Evolutionary conservation across 2,888 invertebrate species (phyloP).

Genomic region (Nebria salina): DNA sequence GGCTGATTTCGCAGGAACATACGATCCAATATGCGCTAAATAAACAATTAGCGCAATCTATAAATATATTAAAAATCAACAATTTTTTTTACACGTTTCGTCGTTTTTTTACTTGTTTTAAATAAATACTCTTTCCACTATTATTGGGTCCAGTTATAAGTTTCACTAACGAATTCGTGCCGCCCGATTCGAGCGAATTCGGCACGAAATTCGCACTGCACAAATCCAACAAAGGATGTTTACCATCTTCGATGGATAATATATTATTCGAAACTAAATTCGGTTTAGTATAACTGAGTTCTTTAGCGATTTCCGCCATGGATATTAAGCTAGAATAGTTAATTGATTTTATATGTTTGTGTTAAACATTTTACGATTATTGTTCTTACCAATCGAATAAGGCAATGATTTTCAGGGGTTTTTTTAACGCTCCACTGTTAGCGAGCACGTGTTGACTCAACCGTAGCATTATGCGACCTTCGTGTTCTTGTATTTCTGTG

Average conservation of each 20-base stretch:
- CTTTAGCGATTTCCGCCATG: slow-evolving; percentile 59
- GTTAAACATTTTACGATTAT: not conserved
- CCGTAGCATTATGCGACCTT: slow-evolving; percentile 79
- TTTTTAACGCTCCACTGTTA: slow-evolving; percentile 67
- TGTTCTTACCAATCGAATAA: slow-evolving; percentile 73
- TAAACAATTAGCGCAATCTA: slow-evolving; percentile 78
- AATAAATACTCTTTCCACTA: slow-evolving; percentile 91
- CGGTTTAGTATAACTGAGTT: slow-evolving; percentile 59
- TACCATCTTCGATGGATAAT: slow-evolving; percentile 62
- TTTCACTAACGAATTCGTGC: slow-evolving; percentile 68
- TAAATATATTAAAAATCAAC: not conserved
- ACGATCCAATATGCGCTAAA: slow-evolving; percentile 89
- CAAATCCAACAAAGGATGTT: slow-evolving; percentile 80
- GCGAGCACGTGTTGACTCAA: slow-evolving; percentile 72
- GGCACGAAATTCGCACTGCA: slow-evolving; percentile 74
- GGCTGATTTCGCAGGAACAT: slow-evolving; percentile 83
- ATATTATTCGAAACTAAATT: slow-evolving; percentile 56
- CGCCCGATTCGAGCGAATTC: slow-evolving; percentile 74
- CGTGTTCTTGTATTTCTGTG: slow-evolving; percentile 81
- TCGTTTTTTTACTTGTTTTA: slow-evolving; percentile 73
- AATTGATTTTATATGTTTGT: not conserved
- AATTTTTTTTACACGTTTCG: slow-evolving; percentile 7
- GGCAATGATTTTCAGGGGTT: slow-evolving; percentile 70
- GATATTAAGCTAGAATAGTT: slow-evolving; percentile 58
- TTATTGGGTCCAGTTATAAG: slow-evolving; percentile 91